Base-by-base conservation (phyloP, 1,140 invertebrate species). In the Heliothis virescens region DNA sequence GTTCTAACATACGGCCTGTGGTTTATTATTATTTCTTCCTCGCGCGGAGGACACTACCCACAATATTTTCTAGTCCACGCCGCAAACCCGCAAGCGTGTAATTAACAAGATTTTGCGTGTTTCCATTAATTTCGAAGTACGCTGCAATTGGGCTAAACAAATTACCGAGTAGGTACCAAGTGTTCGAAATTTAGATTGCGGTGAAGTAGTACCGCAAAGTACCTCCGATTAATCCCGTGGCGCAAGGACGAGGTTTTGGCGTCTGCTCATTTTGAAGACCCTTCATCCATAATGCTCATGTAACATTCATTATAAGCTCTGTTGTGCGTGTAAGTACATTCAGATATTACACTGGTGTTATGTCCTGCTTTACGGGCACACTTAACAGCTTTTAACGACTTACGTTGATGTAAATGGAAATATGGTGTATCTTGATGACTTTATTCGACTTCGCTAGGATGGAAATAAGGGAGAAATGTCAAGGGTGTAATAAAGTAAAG, bases 251-350 rank as follows among this genome's bases (percentile, higher is more conserved):
- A 75, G 67, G 80, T 48, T 53, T 81, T 75, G 48, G 74, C 69
- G 74, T 47, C 62, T 79, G 79, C 79, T 83, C 81, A 81, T 81
- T 83, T 80, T 74, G 60, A 48, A 62, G 75, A 67, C 57, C 76
- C 82, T 47, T 60, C 80, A 82, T 80, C 83, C 78, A 79, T 84
- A 82, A 84, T 80, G 79, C 83, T 84, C 83, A 84, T 84, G 83
- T 84, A 80, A 82, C 80, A 84, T 84, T 84, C 83, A 84, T 84
- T 82, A 82, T 79, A 82, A 82, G 79, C 80, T 74, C 47, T 52
- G 62, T 80, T 72, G 69, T 79, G 79, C 55, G 73, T 50, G 67
- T 69, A 62, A 76, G 79, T 81, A 74, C 71, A 82, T 81, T 83
- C 76, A 79, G 79, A 83, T 81, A 80, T 80, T 48, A 82, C 77